Percentiles rank a stretch among this genome's conserved stretches.
Conservation (phyloP, 2,797 vertebrate species). For the Characodon lateralis region DNA sequence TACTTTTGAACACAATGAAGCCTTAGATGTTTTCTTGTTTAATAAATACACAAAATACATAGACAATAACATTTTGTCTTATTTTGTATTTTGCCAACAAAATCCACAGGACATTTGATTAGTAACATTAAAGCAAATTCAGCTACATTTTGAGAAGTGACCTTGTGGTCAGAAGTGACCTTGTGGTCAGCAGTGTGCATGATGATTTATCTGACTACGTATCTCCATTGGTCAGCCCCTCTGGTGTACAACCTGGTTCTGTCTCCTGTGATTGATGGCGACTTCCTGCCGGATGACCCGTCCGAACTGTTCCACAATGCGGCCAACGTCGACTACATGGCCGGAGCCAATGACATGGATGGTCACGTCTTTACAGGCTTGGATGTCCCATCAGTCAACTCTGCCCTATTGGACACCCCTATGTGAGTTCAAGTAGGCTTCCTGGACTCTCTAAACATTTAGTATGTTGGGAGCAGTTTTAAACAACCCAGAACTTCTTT, state of each 20-base stretch:
- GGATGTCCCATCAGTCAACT: constrained; percentile 85
- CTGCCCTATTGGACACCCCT: constrained; percentile 58
- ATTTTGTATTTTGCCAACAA: no score
- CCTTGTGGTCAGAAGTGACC: no score
- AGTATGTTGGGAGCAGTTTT: background rate
- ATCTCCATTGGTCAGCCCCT: constrained; percentile 75
- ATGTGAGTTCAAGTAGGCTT: constrained; percentile 71
- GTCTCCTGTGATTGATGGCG: constrained; percentile 87
- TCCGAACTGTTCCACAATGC: constrained; percentile 85
- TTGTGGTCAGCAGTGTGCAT: no score
- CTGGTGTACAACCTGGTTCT: constrained; percentile 80
- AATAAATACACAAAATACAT: background rate
- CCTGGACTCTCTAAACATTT: background rate
- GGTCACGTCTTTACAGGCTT: constrained; percentile 86
- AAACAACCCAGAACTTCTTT: background rate
- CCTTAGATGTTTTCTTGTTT: background rate
- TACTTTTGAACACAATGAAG: no score
- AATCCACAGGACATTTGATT: no score
- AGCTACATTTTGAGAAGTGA: no score
- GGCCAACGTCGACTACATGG: constrained; percentile 87
- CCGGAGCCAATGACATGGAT: constrained; percentile 91
- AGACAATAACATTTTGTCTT: background rate
- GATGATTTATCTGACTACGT: background rate
- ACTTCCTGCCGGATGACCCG: constrained; percentile 88
- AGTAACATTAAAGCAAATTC: no score